Base-by-base conservation (phyloP, 2,888 invertebrate genomes). In the Rhyacophila evoluta region DNA sequence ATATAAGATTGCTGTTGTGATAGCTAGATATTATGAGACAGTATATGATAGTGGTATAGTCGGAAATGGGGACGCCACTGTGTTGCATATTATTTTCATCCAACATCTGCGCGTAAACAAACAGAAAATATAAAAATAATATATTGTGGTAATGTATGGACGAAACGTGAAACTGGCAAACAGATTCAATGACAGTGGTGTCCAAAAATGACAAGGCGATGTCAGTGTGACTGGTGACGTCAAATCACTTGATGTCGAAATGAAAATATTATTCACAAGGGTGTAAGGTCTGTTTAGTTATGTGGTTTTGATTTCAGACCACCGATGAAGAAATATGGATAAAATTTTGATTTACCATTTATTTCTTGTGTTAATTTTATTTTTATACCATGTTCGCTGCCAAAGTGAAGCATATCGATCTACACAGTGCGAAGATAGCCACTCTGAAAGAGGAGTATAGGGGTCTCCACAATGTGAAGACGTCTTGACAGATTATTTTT, bases 211-310 rank as follows among this genome's bases (percentile, higher is more conserved):
- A 76, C 72, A 76, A 55, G 71, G 15, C 27, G 38, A 69, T 69
- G 79, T 67, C 76, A 75, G 36, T 69, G 19, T 76, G 79, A 76
- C 79, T 69, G 71, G 79, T 36, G 71, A 74, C 73, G 73, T 74
- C 76, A 70, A 29, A 69, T 78, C 73, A 74, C 79, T 33, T 71
- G 71, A 71, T 25, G 19, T 41, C 12, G 6, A 19, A 8, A 55
- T 2, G 55, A 55, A 55, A 55, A 55, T 55, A 55, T 55, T 55
- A 25, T 55, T 55, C 19, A 19, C 19, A 15, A 19, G 55, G 55
- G 55, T 55, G 55, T 8, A 25, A 55, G 55, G 55, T 55, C 19
- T 55, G 55, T 55, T 55, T 55, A 19, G 19, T 8, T 25, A 19
- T 4, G 55, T 10, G 55, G 19, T 55, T 33, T 55, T 55, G 25